These are phyloP conservation scores for Drosophila kikkawai DNA, from an alignment of 1,140 invertebrate species.

Conservation along the genomic window DNA sequence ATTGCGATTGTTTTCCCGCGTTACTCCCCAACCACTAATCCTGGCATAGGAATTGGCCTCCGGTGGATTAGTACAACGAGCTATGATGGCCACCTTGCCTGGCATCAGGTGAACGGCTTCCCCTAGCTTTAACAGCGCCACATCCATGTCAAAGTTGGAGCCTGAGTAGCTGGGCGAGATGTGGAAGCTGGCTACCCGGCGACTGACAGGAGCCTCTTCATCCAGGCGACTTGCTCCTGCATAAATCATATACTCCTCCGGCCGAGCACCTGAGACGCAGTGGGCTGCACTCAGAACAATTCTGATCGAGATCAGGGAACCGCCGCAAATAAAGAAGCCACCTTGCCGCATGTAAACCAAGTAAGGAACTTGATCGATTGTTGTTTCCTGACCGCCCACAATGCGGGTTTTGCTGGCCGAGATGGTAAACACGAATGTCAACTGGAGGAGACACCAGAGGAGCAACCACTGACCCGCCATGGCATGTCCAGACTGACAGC, in stretches of 20 bases:
- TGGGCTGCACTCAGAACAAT: constrained; percentile 75
- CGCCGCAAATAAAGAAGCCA: constrained; percentile 68
- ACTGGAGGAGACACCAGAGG: constrained; percentile 21
- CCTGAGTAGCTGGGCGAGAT: constrained; percentile 45
- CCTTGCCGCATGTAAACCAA: constrained; percentile 61
- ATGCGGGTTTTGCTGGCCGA: constrained; percentile 45
- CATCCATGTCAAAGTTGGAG: constrained; percentile 76
- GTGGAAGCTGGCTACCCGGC: constrained; percentile 46
- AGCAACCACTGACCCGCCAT: constrained; percentile 54
- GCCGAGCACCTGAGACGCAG: constrained; percentile 54
- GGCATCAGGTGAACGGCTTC: constrained; percentile 18
- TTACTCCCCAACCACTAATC: constrained; percentile 76
- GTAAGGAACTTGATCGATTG: constrained; percentile 65
- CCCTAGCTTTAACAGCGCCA: constrained; percentile 60
- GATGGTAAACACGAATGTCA: neutral
- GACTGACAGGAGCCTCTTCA: constrained; percentile 38
- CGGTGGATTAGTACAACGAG: constrained; percentile 45
- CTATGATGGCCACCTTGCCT: constrained; percentile 57
- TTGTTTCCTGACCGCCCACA: constrained; percentile 65
- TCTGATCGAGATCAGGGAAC: constrained; percentile 59
- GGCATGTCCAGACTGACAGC: constrained; percentile 52
- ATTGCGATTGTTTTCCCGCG: constrained; percentile 43
- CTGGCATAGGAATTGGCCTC: constrained; percentile 56
- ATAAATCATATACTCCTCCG: constrained; percentile 57
- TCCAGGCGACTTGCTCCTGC: constrained; percentile 68